Base-by-base conservation (phyloP, 2,888 invertebrate genomes). In the Lumbricus terrestris region DNA sequence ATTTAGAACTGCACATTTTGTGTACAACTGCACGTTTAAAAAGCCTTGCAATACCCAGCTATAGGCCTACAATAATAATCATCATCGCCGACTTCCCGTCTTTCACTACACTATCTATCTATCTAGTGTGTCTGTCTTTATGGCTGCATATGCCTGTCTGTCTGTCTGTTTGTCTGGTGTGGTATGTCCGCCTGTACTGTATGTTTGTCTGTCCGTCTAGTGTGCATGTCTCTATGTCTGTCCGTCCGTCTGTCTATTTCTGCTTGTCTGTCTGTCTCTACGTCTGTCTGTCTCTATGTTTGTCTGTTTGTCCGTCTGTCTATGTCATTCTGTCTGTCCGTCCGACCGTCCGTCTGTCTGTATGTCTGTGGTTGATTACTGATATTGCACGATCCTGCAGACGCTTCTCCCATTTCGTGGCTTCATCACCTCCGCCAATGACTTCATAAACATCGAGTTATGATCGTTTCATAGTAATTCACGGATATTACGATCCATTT, bases 241-340 rank as follows among this genome's bases (percentile, higher is more conserved):
- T 85, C 34, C 35, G 85, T 85, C 35, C 18, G 35, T 35, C 85
- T 88, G 85, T 42, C 88, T 88, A 42, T n/a, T n/a, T 42, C 42
- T 90, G 47, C 33, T 18, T 85, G 88, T 90, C 88, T 90, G 88
- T 90, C 16, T 42, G 69, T 69, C n/a, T n/a, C 34, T 83, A 33
- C 35, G 35, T 85, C 85, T 85, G 20, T 85, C 34, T 85, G 85
- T 85, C 35, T 34, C 85, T 88, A 47, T 42, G 42, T 88, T 42
- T n/a, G n/a, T 42, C 42, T 90, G 47, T 42, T 18, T 85, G 88
- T 90, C 88, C 88, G 88, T 90, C 16, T 42, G 69, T 69, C n/a
- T n/a, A n/a, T n/a, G n/a, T n/a, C n/a, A n/a, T n/a, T n/a, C n/a
- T n/a, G n/a, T n/a, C n/a, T n/a, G n/a, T n/a, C 47, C 23, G 47